Conservation (phyloP, 2,888 invertebrate species). For the Orthonychiurus folsomi region DNA sequence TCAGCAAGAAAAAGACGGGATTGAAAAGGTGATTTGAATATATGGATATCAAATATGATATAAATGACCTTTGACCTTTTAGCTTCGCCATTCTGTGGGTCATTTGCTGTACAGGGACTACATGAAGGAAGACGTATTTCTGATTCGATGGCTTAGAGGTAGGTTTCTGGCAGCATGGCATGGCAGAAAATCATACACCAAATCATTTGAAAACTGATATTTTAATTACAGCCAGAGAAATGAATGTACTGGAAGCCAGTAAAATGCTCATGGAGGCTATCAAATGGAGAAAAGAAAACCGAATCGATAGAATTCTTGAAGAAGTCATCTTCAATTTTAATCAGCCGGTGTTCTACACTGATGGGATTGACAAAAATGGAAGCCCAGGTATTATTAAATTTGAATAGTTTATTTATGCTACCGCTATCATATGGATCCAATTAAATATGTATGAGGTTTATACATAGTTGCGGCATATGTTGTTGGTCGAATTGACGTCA, state of each 20-base stretch:
- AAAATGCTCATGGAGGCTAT: not conserved
- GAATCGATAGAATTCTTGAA: not conserved
- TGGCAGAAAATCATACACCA: too few species aligned
- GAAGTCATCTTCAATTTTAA: not conserved
- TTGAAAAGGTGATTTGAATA: too few species aligned
- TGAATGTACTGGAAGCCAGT: not conserved
- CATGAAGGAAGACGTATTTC: not conserved
- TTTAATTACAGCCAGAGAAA: not conserved
- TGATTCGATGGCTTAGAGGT: not conserved
- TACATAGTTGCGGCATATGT: not conserved
- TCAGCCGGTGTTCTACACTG: not conserved
- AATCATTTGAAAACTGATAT: too few species aligned
- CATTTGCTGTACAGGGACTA: not conserved
- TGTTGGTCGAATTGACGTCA: not conserved
- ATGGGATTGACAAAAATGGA: not conserved
- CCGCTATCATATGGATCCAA: too few species aligned
- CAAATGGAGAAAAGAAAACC: not conserved
- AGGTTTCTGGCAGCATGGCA: too few species aligned
- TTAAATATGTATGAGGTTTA: too few species aligned
- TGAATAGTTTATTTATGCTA: too few species aligned
- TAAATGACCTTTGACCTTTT: too few species aligned
- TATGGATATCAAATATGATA: too few species aligned
- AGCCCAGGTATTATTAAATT: not conserved
- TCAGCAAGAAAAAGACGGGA: too few species aligned
- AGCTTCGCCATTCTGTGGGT: not conserved